phyloP scores from a whole-genome alignment of 2,113 vertebrate genomes.

The Chrysochloris asiatica region DNA sequence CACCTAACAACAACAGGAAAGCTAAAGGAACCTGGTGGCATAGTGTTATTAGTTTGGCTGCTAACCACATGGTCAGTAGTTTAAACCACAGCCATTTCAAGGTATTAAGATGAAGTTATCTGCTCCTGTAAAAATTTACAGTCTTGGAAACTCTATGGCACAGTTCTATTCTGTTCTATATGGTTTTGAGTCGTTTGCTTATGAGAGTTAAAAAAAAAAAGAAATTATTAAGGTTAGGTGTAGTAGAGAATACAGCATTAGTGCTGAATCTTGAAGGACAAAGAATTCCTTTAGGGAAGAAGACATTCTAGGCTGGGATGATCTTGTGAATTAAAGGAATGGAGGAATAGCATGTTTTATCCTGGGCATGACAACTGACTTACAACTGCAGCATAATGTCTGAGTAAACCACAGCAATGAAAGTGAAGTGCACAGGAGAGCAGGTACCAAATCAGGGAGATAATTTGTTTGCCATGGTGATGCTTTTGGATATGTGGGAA shows the following conservation, averaged over 20 bases:
- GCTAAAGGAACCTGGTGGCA: too few relatives aligned
- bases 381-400: neutral
- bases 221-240: too few relatives aligned
- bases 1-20: too few relatives aligned
- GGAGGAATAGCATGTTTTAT: neutral
- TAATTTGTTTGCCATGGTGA: neutral
- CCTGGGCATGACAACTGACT: neutral
- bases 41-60: too few relatives aligned
- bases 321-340: constrained; percentile 2
- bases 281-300: neutral
- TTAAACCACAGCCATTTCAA: too few relatives aligned
- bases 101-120: too few relatives aligned
- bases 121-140: too few relatives aligned
- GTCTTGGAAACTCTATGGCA: too few relatives aligned
- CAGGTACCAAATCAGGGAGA: neutral
- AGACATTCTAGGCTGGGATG: neutral
- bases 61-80: too few relatives aligned
- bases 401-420: neutral
- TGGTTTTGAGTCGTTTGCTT: too few relatives aligned
- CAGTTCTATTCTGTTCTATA: too few relatives aligned
- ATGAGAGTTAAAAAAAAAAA: too few relatives aligned
- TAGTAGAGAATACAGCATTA: neutral
- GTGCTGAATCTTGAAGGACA: neutral
- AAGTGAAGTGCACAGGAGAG: neutral
- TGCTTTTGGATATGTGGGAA: neutral